Percentiles rank a stretch among this genome's conserved stretches.
phyloP scores from a whole-genome alignment of 2,888 invertebrate genomes.

The Zaprionus bogoriensis region DNA sequence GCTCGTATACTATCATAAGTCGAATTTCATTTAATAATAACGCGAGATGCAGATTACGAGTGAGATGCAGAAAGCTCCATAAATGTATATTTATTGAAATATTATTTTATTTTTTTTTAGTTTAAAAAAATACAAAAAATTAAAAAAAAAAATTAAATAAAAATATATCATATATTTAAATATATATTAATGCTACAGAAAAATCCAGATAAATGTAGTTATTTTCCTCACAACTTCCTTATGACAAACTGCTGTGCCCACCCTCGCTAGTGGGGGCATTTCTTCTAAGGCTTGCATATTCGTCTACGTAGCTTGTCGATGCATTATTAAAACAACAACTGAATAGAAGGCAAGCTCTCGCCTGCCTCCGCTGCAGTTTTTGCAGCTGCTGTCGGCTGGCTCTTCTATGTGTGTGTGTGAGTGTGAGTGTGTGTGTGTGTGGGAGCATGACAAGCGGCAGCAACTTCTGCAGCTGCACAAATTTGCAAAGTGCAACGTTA shows the following conservation, averaged over 20 bases:
- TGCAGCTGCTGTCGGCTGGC: constrained; percentile 5
- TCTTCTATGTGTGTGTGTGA: constrained; percentile 2
- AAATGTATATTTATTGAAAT: no score
- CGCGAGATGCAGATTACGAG: no score
- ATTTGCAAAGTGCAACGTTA: constrained; percentile 67
- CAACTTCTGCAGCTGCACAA: constrained; percentile 27
- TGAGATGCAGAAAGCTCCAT: no score
- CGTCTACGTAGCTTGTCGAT: constrained; percentile 46
- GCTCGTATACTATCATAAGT: background rate
- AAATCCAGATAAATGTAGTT: no score
- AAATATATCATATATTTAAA: no score
- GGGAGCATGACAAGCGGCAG: constrained; percentile 10
- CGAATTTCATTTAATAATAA: background rate
- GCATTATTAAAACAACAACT: constrained; percentile 70
- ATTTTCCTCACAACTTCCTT: no score
- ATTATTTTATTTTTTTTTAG: no score
- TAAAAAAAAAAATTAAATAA: no score
- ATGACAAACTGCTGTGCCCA: background rate
- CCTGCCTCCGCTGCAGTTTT: constrained; percentile 10
- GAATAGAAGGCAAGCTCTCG: constrained; percentile 17
- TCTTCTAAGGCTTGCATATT: constrained; percentile 11
- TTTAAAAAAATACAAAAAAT: no score
- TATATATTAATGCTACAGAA: no score
- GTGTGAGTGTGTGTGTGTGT: no score
- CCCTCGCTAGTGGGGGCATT: background rate